A percentile compares a stretch with the other conserved stretches of the same genome.
phyloP scores from a whole-genome alignment of 30 jellyfish, hydroid and myxozoan genomes.

The Chrysaora quinquecirrha region DNA sequence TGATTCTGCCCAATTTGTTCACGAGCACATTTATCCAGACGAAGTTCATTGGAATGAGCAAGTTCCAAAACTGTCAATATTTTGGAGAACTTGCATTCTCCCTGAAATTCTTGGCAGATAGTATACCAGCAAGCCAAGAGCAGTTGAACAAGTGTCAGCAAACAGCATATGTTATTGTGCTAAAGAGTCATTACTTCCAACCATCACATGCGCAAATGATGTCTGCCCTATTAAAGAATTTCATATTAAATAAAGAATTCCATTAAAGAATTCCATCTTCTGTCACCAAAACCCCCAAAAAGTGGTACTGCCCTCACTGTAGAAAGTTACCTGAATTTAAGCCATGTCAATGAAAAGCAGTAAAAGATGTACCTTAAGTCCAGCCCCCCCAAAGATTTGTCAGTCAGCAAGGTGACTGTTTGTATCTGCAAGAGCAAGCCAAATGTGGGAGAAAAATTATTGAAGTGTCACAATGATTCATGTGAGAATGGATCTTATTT shows the following conservation, averaged over 20 bases:
- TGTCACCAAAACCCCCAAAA: neutral
- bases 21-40: constrained; percentile 26
- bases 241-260: neutral
- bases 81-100: constrained; percentile 25
- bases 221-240: constrained; percentile 15
- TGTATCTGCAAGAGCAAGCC: constrained; percentile 63
- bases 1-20: constrained; percentile 1
- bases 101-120: constrained; percentile 49
- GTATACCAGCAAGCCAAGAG: constrained; percentile 1
- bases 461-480: constrained; percentile 35
- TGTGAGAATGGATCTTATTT: constrained; percentile 40
- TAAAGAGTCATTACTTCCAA: neutral
- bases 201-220: constrained; percentile 19
- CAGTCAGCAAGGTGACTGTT: constrained; percentile 19
- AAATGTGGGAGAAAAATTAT: constrained; percentile 15
- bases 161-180: constrained; percentile 18
- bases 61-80: neutral
- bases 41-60: constrained; percentile 18
- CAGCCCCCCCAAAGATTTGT: constrained; percentile 20
- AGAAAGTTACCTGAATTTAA: constrained; percentile 41
- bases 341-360: constrained; percentile 32
- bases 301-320: constrained; percentile 11
- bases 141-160: neutral
- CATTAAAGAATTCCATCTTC: constrained; percentile 17
- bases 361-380: constrained; percentile 28